Conservation (phyloP, 2,888 invertebrate species). For the Melanostoma scalare region DNA sequence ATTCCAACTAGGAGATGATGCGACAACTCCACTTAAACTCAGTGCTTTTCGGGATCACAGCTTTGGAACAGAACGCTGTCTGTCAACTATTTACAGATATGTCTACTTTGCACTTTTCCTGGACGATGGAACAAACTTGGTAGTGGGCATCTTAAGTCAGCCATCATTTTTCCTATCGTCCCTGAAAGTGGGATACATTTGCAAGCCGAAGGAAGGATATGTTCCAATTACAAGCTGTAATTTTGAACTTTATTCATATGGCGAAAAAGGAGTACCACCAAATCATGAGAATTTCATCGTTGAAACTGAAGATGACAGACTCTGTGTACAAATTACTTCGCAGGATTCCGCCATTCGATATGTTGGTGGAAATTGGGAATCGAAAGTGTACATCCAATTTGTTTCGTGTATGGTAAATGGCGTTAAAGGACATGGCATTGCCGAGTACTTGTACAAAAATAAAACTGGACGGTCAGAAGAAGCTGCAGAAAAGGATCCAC, state of each 20-base stretch:
- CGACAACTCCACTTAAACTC: conserved; percentile 83
- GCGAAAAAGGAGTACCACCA: conserved; percentile 86
- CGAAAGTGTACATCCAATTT: conserved; percentile 86
- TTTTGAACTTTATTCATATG: conserved; percentile 86
- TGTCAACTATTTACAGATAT: conserved; percentile 89
- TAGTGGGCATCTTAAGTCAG: conserved; percentile 90
- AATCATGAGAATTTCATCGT: conserved; percentile 86
- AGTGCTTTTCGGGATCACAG: conserved; percentile 91
- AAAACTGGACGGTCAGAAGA: conserved; percentile 83
- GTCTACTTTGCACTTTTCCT: conserved; percentile 90
- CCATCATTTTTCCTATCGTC: conserved; percentile 84
- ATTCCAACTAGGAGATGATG: conserved; percentile 83
- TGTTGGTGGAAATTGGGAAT: conserved; percentile 87
- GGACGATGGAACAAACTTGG: conserved; percentile 86
- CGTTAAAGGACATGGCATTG: conserved; percentile 86
- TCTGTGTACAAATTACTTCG: conserved; percentile 85
- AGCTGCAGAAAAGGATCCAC: conserved; percentile 82
- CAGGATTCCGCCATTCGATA: conserved; percentile 85
- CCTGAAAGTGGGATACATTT: conserved; percentile 86
- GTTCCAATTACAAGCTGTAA: conserved; percentile 85
- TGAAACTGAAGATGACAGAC: conserved; percentile 83
- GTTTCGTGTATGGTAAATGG: conserved; percentile 83
- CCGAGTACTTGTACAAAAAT: conserved; percentile 88
- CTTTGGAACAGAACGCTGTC: conserved; percentile 89
- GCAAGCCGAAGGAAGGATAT: conserved; percentile 83